A percentile compares a stretch with the other conserved stretches of the same genome.
phyloP scores from a whole-genome alignment of 2,888 invertebrate genomes.

The Archips xylosteana region DNA sequence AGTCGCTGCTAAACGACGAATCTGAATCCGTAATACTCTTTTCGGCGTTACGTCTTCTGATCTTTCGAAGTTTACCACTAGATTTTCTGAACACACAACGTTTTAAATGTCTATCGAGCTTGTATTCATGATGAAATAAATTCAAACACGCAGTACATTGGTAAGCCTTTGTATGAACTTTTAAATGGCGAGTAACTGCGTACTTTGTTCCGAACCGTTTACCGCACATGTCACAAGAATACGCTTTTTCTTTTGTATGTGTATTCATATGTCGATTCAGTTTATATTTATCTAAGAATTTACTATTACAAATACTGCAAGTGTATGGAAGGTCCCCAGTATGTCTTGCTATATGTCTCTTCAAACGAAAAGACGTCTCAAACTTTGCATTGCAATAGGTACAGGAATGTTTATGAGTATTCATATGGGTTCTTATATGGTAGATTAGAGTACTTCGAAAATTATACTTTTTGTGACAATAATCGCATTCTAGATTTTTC shows the following conservation, averaged over 20 bases:
- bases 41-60: too few relatives aligned
- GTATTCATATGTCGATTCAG: background rate
- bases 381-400: background rate
- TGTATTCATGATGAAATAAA: too few relatives aligned
- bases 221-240: background rate
- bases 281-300: background rate
- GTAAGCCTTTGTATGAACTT: too few relatives aligned
- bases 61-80: too few relatives aligned
- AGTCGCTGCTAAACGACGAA: too few relatives aligned
- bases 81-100: too few relatives aligned
- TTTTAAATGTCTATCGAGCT: too few relatives aligned
- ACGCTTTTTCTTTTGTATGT: background rate
- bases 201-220: background rate
- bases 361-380: background rate
- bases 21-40: too few relatives aligned
- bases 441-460: background rate
- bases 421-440: background rate
- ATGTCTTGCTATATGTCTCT: background rate
- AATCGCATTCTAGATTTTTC: background rate
- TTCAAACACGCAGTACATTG: too few relatives aligned
- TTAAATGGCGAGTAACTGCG: background rate
- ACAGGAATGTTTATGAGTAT: background rate
- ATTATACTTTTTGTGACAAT: background rate
- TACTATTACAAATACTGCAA: background rate
- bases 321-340: background rate